Evolutionary conservation across 2,797 vertebrate species (phyloP), one percentile per base, ranked within the genome.

Genomic region (Harpagifer antarcticus): DNA sequence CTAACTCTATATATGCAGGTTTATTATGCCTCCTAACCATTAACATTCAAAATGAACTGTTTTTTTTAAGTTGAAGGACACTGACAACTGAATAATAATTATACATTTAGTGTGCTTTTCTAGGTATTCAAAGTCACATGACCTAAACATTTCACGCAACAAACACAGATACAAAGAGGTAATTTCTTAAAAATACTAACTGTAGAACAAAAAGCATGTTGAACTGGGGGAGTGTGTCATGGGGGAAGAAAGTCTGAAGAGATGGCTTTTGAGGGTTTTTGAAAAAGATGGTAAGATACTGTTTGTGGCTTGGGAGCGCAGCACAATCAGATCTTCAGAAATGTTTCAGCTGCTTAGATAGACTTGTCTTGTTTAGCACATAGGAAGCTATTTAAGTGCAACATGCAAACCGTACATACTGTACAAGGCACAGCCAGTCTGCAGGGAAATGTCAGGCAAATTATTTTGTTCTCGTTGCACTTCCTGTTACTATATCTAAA

Each of bases 1-100:
- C 33, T 60, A 59, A 72, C 48, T 83, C 76, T 70, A 80, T 27
- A 27, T 27, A 27, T 86, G 63, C 71, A 75, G 80, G 84, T 80
- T 60, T 75, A 4, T 68, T 74, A 16, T 49, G 31, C 62, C 37
- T 59, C 33, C 63, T 23, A 20, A 69, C 60, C 55, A 45, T 72
- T 72, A 47, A 37, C 44, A n/a, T 44, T 9, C 19, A 14, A 64
- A 19, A 12, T 27, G 47, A 49, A n/a, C 59, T 68, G 17, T 48
- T 78, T n/a, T 59, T 64, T 64, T n/a, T 68, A 53, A 57, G 20
- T 61, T 56, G 74, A 37, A 68, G n/a, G 19, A 62, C 52, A 76
- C 43, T 17, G 53, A 68, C 31, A 37, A 37, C 33, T 73, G 55
- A 37, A 37, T 37, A 37, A 37, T 37, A 37, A 37, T 37, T 0